These are phyloP conservation scores for Podarcis siculus DNA, from an alignment of 2,797 vertebrate species.

Conservation along the genomic window DNA sequence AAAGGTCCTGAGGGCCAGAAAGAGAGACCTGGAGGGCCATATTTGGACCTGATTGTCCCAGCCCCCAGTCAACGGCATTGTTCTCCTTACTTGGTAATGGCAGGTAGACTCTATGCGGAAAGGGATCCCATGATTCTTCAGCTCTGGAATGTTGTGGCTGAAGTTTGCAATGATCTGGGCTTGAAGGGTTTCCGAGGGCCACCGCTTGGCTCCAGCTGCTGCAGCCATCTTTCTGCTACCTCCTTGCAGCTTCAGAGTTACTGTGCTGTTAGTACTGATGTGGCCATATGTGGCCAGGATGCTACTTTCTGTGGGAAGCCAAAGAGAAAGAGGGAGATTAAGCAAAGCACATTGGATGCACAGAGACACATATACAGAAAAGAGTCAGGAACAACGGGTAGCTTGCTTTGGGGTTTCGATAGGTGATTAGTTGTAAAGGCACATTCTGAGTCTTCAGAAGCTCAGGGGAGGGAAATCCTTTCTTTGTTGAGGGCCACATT, in stretches of 20 bases:
- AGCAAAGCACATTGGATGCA: neutral
- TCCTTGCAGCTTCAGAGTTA: constrained; percentile 68
- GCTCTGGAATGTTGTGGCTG: constrained; percentile 73
- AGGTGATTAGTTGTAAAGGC: neutral
- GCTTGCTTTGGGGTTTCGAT: too few species aligned
- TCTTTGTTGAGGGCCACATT: too few species aligned
- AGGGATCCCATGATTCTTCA: constrained; percentile 72
- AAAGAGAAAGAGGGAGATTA: constrained; percentile 61
- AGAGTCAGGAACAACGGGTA: too few species aligned
- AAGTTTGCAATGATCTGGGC: constrained; percentile 71
- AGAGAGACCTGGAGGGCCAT: too few species aligned
- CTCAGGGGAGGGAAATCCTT: too few species aligned
- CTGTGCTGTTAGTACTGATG: constrained; percentile 55
- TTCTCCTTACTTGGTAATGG: constrained; percentile 78
- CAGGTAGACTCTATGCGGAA: constrained; percentile 69
- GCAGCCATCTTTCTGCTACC: constrained; percentile 67
- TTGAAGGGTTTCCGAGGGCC: neutral
- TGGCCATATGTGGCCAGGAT: constrained; percentile 62
- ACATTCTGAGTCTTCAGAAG: neutral
- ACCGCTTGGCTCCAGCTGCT: constrained; percentile 64
- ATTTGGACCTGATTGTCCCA: too few species aligned
- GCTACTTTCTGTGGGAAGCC: constrained; percentile 74
- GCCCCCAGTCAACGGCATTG: fast-evolving
- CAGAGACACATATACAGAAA: neutral
- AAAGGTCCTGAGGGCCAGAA: too few species aligned